phyloP scores from a whole-genome alignment of 2,888 invertebrate genomes.

The Nesidiocoris tenuis region DNA sequence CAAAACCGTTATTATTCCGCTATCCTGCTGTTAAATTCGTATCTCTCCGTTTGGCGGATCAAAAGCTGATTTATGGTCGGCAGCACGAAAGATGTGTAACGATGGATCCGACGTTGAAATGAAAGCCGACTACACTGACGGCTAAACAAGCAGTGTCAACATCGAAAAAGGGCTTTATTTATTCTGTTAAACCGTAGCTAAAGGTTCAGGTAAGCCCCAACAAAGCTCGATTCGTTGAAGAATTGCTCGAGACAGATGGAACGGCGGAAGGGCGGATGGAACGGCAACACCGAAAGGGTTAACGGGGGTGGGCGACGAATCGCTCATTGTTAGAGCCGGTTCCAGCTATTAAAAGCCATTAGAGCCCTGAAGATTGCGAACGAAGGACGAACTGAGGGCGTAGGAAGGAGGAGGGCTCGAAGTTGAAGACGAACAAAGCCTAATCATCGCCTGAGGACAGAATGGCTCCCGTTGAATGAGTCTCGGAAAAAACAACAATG shows the following conservation, averaged over 20 bases:
- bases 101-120: too few species aligned
- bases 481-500: too few species aligned
- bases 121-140: not conserved
- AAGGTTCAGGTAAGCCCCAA: not conserved
- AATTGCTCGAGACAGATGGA: not conserved
- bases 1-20: too few species aligned
- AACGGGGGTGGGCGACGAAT: not conserved
- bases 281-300: not conserved
- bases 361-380: not conserved
- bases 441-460: too few species aligned
- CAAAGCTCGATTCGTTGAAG: not conserved
- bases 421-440: too few species aligned
- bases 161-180: not conserved
- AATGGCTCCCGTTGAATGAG: too few species aligned
- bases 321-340: not conserved
- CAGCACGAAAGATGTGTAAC: too few species aligned
- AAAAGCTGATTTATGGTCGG: too few species aligned
- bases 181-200: not conserved
- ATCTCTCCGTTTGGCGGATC: too few species aligned
- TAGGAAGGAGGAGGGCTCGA: too few species aligned
- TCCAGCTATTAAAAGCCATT: not conserved
- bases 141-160: not conserved
- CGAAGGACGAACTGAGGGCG: too few species aligned
- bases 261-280: not conserved
- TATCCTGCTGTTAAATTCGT: too few species aligned